These are phyloP conservation scores for Plusia festucae DNA, from an alignment of 2,888 invertebrate species.

Conservation along the genomic window DNA sequence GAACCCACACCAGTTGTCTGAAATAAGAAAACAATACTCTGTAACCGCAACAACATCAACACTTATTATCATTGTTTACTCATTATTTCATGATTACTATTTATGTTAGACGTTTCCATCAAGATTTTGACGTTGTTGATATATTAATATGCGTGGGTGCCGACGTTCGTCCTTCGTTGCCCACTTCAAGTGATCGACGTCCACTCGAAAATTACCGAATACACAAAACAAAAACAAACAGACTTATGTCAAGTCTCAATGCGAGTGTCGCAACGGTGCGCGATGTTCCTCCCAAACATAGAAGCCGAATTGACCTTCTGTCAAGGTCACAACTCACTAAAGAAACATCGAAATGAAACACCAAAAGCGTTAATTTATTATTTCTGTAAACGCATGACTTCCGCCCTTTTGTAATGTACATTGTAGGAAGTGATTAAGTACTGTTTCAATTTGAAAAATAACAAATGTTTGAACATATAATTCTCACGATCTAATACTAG, in stretches of 20 bases:
- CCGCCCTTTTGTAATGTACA: conserved; percentile 79
- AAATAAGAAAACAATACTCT: not conserved
- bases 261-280: conserved; percentile 72
- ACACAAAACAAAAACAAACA: conserved; percentile 81
- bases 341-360: conserved; percentile 77
- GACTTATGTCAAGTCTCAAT: conserved; percentile 72
- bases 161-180: conserved; percentile 74
- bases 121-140: conserved; percentile 52
- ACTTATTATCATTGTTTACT: conserved; percentile 25
- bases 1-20: not conserved
- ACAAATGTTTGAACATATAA: conserved; percentile 79
- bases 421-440: conserved; percentile 87
- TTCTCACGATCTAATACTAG: conserved; percentile 80
- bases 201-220: conserved; percentile 83
- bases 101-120: conserved; percentile 52
- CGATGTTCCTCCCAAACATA: conserved; percentile 71
- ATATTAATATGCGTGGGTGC: conserved; percentile 67
- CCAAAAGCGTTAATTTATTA: conserved; percentile 84
- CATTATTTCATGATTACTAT: conserved; percentile 39
- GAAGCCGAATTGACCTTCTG: conserved; percentile 80
- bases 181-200: conserved; percentile 77
- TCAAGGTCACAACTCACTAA: conserved; percentile 76
- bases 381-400: conserved; percentile 84
- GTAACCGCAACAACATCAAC: conserved; percentile 13
- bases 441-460: conserved; percentile 79